These are phyloP conservation scores for Acrocephalus arundinaceus DNA, from an alignment of 2,113 vertebrate genomes.

Conservation along the genomic window DNA sequence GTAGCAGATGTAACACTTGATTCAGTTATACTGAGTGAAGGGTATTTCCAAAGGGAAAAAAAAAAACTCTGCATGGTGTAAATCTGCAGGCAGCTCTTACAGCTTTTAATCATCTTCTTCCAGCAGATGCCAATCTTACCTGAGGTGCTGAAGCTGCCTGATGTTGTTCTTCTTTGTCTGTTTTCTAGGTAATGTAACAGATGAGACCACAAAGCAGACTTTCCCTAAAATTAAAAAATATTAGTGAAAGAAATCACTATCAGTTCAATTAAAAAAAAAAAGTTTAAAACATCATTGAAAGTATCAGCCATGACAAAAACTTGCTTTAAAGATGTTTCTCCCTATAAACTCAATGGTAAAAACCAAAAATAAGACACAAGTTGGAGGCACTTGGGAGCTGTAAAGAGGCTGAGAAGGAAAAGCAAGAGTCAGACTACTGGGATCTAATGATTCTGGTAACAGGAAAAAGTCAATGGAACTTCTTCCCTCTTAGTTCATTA, in stretches of 20 bases:
- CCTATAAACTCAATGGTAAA: neutral
- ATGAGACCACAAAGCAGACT: conserved; percentile 98
- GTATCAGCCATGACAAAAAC: neutral
- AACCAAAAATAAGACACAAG: neutral
- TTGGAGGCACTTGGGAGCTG: neutral
- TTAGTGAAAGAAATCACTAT: neutral
- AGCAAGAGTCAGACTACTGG: neutral
- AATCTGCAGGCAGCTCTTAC: neutral
- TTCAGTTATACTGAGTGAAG: neutral
- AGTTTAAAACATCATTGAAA: neutral
- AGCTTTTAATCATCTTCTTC: neutral
- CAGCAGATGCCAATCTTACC: conserved; percentile 70
- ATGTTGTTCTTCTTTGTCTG: conserved; percentile 88
- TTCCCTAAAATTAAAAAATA: conserved; percentile 79
- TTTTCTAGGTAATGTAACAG: conserved; percentile 94
- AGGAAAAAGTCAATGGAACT: neutral
- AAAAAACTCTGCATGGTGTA: neutral
- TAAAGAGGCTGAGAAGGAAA: neutral
- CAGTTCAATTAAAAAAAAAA: neutral
- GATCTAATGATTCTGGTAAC: neutral
- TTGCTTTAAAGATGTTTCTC: neutral
- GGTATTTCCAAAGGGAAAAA: neutral
- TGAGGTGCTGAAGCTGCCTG: conserved; percentile 85
- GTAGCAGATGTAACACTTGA: neutral
- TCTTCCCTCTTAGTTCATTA: neutral